Evolutionary conservation across 2,797 vertebrate species (phyloP).

Genomic region (Acipenser transmontanus): DNA sequence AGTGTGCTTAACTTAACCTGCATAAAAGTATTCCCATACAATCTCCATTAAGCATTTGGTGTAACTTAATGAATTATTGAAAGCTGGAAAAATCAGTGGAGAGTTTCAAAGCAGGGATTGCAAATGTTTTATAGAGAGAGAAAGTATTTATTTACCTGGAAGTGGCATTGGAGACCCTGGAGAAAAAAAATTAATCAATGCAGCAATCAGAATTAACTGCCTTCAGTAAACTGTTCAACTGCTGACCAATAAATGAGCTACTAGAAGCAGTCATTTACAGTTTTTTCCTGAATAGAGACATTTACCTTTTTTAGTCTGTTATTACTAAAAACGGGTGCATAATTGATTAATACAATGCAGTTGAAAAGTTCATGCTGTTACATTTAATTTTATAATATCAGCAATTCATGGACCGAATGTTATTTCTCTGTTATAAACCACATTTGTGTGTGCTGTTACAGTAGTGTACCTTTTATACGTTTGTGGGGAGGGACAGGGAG

Average conservation of each 20-base stretch:
- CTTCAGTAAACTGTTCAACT: slow-evolving; percentile 38
- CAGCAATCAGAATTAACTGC: slow-evolving; percentile 36
- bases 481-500: too few species aligned
- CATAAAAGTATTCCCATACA: neutral
- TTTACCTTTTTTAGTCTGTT: neutral
- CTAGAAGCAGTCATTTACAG: neutral
- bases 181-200: slow-evolving; percentile 41
- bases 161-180: slow-evolving; percentile 33
- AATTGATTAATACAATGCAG: neutral
- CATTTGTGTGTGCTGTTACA: too few species aligned
- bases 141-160: slow-evolving; percentile 50
- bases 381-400: too few species aligned
- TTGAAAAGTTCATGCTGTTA: too few species aligned
- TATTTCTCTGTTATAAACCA: too few species aligned
- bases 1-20: neutral
- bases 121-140: slow-evolving; percentile 39
- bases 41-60: slow-evolving; percentile 22
- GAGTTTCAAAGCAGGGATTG: slow-evolving; percentile 40
- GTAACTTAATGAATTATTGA: slow-evolving; percentile 38
- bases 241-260: neutral
- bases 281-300: too few species aligned
- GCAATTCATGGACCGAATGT: too few species aligned
- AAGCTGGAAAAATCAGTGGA: slow-evolving; percentile 37
- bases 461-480: too few species aligned
- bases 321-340: neutral